Percentiles rank a stretch among this genome's conserved stretches.
Conservation (phyloP, 2,113 vertebrate genomes). For the Cavia porcellus region DNA sequence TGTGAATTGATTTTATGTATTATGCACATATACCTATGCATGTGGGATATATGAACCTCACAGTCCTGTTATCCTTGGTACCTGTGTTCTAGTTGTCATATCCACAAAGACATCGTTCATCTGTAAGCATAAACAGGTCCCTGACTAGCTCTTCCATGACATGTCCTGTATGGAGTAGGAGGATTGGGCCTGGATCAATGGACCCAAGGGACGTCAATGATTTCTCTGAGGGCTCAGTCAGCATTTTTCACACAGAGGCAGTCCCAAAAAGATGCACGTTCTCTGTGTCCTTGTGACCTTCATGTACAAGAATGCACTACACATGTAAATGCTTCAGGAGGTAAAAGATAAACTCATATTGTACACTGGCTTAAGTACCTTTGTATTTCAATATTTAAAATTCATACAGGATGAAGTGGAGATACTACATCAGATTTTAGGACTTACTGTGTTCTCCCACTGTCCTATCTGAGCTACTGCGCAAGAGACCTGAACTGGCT, state of each 20-base stretch:
- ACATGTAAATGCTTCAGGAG: not conserved
- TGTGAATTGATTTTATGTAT: not conserved
- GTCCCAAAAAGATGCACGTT: not conserved
- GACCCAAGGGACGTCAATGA: fast-evolving
- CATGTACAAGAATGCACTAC: no score
- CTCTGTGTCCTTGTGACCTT: no score
- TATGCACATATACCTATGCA: not conserved
- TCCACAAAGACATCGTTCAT: not conserved
- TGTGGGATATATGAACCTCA: not conserved
- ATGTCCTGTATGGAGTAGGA: no score
- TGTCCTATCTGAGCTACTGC: not conserved
- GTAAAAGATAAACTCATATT: not conserved
- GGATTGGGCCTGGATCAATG: not conserved
- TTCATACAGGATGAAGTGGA: no score
- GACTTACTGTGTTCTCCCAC: not conserved
- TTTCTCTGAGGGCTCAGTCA: not conserved
- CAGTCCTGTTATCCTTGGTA: not conserved
- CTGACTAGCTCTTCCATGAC: not conserved
- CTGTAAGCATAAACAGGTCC: not conserved
- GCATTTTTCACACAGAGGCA: not conserved
- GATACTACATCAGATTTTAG: no score
- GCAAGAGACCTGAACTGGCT: not conserved
- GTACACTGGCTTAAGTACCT: not conserved
- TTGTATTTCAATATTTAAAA: not conserved
- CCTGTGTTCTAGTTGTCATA: not conserved